phyloP scores from a whole-genome alignment of 2,888 invertebrate genomes.

The Endomychus coccineus region DNA sequence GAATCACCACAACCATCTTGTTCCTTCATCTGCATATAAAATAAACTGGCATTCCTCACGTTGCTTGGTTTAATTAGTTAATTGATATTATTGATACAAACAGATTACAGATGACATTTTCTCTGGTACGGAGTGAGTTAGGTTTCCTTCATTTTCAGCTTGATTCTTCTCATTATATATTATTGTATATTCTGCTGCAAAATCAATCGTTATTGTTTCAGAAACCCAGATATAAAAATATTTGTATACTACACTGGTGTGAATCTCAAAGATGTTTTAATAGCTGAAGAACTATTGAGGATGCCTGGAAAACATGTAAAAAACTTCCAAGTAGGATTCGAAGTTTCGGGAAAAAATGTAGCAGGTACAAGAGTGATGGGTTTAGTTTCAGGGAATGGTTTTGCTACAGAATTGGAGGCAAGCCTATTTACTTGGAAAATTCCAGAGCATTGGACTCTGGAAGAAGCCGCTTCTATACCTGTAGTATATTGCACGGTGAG shows the following conservation, averaged over 20 bases:
- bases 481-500: conserved; percentile 53
- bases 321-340: conserved; percentile 80
- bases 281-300: conserved; percentile 87
- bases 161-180: too few species aligned
- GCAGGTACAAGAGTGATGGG: conserved; percentile 45
- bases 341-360: conserved; percentile 55
- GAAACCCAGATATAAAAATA: conserved; percentile 7
- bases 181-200: too few species aligned
- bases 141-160: too few species aligned
- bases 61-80: too few species aligned
- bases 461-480: conserved; percentile 60
- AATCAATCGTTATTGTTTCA: conserved; percentile 2
- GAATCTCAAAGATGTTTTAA: conserved; percentile 95
- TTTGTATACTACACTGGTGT: conserved; percentile 76
- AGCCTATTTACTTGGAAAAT: conserved; percentile 46
- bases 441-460: conserved; percentile 53
- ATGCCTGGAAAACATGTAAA: conserved; percentile 85
- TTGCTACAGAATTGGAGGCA: conserved; percentile 48
- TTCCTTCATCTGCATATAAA: too few species aligned
- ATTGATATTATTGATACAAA: too few species aligned
- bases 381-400: conserved; percentile 39
- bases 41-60: too few species aligned
- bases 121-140: too few species aligned
- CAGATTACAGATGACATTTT: too few species aligned
- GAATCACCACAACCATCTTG: too few species aligned